Base-by-base conservation (phyloP, 2,113 vertebrate species). In the Caranx melampygus region DNA sequence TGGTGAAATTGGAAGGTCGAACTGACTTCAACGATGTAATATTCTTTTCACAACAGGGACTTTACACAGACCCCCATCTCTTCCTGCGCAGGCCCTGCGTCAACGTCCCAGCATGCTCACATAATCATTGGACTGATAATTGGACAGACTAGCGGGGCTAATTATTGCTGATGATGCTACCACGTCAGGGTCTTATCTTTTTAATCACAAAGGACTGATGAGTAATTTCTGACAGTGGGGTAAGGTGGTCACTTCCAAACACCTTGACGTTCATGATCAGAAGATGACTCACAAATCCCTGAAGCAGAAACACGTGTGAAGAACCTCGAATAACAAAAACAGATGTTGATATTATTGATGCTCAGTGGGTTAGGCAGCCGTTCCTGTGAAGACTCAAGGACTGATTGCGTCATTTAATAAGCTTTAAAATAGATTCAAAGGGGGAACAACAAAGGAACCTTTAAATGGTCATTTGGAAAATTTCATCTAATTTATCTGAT, bases 91-190 rank as follows among this genome's bases (percentile, higher is more conserved):
- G 21, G 40, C 52, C 52, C 21, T 37, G 35, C 6, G 31, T 54
- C 60, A 45, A 45, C 74, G 54, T 75, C 72, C 54, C 72, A 81
- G 51, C 63, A 55, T 51, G 83, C 83, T 82, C 35, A 69, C 26
- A 83, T 42, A 68, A 76, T 78, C 47, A 87, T 85, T 60, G 78
- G 55, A 72, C 58, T 31, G 71, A 85, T 86, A 87, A 87, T 71
- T 86, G 63, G 37, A 82, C 70, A 44, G 55, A 65, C 67, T 58
- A 59, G 47, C 57, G 31, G 47, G 59, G 72, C 61, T 74, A 62
- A 62, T 82, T 74, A 82, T 34, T 78, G 66, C 52, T 45, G 35
- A 40, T 85, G 31, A 86, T 55, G 54, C 70, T 58, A 72, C 40
- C 52, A 76, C 31, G 55, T 16, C 21, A 47, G 54, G 31, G 45